Conservation (phyloP, 1,140 invertebrate species). For the Zaprionus vittiger region DNA sequence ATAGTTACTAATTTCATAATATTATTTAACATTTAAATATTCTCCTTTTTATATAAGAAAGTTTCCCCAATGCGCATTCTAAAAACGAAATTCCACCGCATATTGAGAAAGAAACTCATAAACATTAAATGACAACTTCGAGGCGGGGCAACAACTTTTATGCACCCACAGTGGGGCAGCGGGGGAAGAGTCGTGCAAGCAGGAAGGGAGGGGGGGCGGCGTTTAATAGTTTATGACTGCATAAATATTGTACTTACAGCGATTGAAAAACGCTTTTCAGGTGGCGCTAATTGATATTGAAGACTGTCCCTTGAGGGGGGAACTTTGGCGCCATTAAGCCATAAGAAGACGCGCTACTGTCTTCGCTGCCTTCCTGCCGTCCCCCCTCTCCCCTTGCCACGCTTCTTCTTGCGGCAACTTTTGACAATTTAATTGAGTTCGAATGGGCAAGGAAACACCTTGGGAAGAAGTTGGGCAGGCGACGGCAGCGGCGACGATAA, state of each 20-base stretch:
- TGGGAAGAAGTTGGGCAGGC: constrained; percentile 16
- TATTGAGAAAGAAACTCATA: constrained; percentile 37
- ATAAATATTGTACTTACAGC: constrained; percentile 50
- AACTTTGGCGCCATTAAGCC: constrained; percentile 33
- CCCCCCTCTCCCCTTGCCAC: not conserved
- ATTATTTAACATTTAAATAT: constrained; percentile 63
- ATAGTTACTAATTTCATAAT: constrained; percentile 32
- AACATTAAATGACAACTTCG: constrained; percentile 39
- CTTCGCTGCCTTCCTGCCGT: not conserved
- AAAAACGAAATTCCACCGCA: constrained; percentile 46
- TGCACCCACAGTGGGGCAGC: not conserved
- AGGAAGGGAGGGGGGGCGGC: not conserved
- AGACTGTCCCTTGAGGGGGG: constrained; percentile 37
- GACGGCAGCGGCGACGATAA: constrained; percentile 46
- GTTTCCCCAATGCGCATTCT: constrained; percentile 1
- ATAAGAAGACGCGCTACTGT: constrained; percentile 8
- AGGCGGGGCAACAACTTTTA: constrained; percentile 17
- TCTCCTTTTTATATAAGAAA: constrained; percentile 16
- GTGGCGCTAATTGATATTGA: constrained; percentile 70
- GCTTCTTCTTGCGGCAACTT: constrained; percentile 45
- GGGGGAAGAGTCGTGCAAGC: not conserved
- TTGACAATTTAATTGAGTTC: constrained; percentile 69
- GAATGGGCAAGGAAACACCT: constrained; percentile 52
- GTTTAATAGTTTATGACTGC: constrained; percentile 58
- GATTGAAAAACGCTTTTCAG: constrained; percentile 51